Percentiles rank a stretch among this genome's conserved stretches.
Evolutionary conservation across 2,113 vertebrate genomes (phyloP).

Genomic region (Mohoua ochrocephala): DNA sequence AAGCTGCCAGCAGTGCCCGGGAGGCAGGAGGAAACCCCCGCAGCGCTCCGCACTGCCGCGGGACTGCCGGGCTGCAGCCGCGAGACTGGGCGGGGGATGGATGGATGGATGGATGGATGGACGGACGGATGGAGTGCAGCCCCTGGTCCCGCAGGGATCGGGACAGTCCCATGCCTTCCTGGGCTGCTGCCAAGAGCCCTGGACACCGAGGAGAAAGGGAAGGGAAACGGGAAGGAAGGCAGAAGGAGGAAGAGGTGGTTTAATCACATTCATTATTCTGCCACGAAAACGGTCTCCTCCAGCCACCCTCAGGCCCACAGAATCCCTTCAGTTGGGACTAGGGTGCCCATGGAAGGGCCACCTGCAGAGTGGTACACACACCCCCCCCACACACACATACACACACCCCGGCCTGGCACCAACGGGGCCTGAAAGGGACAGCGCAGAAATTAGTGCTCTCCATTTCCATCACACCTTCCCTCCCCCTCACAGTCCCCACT

Average conservation of each 20-base stretch:
- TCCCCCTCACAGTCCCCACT: not conserved
- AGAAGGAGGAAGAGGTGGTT: constrained; percentile 72
- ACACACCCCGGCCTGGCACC: not conserved
- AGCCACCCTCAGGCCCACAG: not conserved
- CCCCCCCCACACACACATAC: not conserved
- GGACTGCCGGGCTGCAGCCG: not conserved
- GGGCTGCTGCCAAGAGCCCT: constrained; percentile 79
- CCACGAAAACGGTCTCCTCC: constrained; percentile 62
- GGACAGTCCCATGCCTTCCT: constrained; percentile 79
- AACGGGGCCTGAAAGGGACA: not conserved
- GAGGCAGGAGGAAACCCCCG: not conserved
- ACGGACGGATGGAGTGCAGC: not conserved
- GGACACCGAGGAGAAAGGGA: constrained; percentile 9
- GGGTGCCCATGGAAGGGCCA: not conserved
- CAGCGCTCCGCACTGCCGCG: rapidly evolving
- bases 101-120: not conserved
- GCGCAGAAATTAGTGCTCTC: not conserved
- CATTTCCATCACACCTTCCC: not conserved
- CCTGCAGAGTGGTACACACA: not conserved
- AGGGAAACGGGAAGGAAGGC: not conserved
- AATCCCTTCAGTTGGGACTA: rapidly evolving
- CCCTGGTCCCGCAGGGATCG: constrained; percentile 64
- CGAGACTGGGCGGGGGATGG: too few species aligned
- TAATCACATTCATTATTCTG: constrained; percentile 80
- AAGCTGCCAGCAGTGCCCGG: not conserved